A percentile compares a stretch with the other conserved stretches of the same genome.
phyloP scores from a whole-genome alignment of 2,888 invertebrate species.

The Cerastis leucographa region DNA sequence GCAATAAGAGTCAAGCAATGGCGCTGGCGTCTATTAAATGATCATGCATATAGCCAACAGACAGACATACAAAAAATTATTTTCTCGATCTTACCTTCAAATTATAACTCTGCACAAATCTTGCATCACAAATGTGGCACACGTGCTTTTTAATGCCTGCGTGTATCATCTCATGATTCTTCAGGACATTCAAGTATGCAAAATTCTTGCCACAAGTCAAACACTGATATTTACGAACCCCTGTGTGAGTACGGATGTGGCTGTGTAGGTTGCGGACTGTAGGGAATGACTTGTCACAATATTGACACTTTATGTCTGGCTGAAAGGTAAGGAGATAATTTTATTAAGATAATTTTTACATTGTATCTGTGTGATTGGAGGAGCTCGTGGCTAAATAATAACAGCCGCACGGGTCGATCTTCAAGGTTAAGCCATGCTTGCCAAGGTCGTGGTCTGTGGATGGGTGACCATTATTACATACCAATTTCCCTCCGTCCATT shows the following conservation, averaged over 20 bases:
- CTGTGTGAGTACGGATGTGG: conserved; percentile 91
- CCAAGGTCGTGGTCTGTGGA: too few species aligned
- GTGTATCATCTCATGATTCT: conserved; percentile 93
- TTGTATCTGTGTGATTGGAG: neutral
- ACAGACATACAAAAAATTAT: neutral
- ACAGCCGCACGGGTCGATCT: too few species aligned
- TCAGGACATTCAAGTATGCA: conserved; percentile 92
- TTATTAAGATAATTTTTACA: neutral
- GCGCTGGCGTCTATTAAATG: neutral
- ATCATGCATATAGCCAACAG: neutral
- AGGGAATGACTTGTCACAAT: conserved; percentile 87
- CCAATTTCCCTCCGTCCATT: too few species aligned
- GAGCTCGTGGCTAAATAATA: too few species aligned
- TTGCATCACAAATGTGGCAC: conserved; percentile 93
- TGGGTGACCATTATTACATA: too few species aligned
- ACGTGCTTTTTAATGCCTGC: conserved; percentile 92
- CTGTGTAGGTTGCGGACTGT: conserved; percentile 91
- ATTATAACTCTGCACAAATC: conserved; percentile 86
- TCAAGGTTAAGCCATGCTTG: too few species aligned
- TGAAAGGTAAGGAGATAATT: conserved; percentile 66
- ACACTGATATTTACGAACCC: conserved; percentile 91
- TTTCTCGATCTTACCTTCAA: conserved; percentile 80
- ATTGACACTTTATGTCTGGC: conserved; percentile 88
- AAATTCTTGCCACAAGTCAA: conserved; percentile 92
- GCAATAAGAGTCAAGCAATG: neutral